Evolutionary conservation across 1,140 invertebrate species (phyloP).

Genomic region (Berghia stephanieae): DNA sequence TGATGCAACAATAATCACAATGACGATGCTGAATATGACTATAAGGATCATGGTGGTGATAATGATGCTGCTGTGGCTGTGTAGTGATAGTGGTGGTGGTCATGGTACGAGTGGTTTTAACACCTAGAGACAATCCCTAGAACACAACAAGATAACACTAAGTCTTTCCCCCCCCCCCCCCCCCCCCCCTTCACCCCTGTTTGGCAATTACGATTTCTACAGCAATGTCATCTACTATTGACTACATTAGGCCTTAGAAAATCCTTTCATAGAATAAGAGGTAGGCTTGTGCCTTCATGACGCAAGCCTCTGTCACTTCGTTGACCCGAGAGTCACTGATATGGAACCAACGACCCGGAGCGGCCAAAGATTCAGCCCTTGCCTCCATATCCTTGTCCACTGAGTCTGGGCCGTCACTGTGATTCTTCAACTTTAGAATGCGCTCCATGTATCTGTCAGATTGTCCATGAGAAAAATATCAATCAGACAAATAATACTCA

Average conservation of each 20-base stretch:
- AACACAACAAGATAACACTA: no score
- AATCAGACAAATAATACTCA: neutral
- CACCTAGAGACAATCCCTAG: no score
- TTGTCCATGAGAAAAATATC: neutral
- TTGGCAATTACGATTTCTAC: no score
- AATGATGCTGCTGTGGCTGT: no score
- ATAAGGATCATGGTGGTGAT: no score
- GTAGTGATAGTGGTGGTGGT: no score
- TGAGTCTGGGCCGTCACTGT: conserved; percentile 32
- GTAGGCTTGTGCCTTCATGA: conserved; percentile 92
- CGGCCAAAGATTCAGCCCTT: conserved; percentile 61
- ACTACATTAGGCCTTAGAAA: conserved; percentile 39
- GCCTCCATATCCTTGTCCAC: conserved; percentile 40
- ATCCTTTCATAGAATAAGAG: conserved; percentile 90
- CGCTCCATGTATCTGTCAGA: conserved; percentile 29
- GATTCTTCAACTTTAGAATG: conserved; percentile 16
- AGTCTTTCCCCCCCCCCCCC: no score
- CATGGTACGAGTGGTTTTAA: no score
- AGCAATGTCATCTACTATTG: no score
- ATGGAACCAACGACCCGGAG: conserved; percentile 86
- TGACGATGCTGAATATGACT: no score
- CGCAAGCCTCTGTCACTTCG: conserved; percentile 81
- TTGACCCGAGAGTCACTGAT: conserved; percentile 88
- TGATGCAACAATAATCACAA: no score
- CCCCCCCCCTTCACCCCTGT: no score